Percentiles rank a stretch among this genome's conserved stretches.
Evolutionary conservation across 2,888 invertebrate genomes (phyloP).

Genomic region (Acrobasis repandana): DNA sequence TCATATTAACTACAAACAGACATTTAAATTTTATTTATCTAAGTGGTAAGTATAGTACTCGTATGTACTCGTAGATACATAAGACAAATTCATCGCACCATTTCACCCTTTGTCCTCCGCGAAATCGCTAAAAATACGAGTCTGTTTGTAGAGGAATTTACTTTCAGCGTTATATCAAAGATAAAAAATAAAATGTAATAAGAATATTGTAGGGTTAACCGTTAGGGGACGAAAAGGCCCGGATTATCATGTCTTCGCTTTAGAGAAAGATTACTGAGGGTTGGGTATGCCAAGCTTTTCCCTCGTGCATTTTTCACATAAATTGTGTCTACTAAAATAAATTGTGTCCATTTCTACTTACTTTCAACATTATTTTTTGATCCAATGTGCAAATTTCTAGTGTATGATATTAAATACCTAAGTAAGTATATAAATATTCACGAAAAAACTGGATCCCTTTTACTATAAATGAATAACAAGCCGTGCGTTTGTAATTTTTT

Average conservation of each 20-base stretch:
- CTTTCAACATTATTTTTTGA: too few relatives aligned
- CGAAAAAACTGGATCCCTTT: too few relatives aligned
- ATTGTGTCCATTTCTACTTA: not conserved
- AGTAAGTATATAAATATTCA: too few relatives aligned
- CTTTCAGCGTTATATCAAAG: not conserved
- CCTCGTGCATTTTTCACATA: not conserved
- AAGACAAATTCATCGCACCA: too few relatives aligned
- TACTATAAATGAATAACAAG: too few relatives aligned
- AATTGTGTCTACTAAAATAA: not conserved
- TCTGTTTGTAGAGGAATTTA: not conserved
- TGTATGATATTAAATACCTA: too few relatives aligned
- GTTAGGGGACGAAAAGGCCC: not conserved
- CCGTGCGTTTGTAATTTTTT: too few relatives aligned
- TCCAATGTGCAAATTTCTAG: too few relatives aligned
- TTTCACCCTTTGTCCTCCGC: not conserved
- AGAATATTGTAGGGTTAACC: slow-evolving; percentile 4
- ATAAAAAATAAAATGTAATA: slow-evolving; percentile 1
- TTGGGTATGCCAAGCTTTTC: not conserved
- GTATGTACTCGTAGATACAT: too few relatives aligned
- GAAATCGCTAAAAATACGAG: not conserved
- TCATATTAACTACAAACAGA: too few relatives aligned
- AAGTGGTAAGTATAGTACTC: too few relatives aligned
- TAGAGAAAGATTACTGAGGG: not conserved
- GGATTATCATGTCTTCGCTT: slow-evolving; percentile 3
- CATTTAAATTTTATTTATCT: too few relatives aligned